Evolutionary conservation across 2,888 invertebrate genomes (phyloP).

Genomic region (Phrixothrix hirtus): DNA sequence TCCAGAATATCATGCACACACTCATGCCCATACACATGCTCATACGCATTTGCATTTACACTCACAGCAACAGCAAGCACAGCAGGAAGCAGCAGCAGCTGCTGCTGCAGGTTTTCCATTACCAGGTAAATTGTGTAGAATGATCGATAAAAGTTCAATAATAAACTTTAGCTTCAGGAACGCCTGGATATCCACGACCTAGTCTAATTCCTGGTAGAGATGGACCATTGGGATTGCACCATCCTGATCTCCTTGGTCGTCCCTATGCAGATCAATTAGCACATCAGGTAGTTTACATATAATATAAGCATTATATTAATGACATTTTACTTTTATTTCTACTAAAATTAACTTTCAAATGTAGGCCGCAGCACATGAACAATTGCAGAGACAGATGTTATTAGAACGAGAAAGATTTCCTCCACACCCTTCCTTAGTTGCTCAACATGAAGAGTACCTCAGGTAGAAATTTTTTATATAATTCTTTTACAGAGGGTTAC

Average conservation of each 20-base stretch:
- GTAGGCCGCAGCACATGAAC: conserved; percentile 81
- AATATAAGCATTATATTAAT: too few species aligned
- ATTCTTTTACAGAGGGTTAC: background rate
- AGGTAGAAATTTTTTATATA: conserved; percentile 54
- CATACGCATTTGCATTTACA: conserved; percentile 88
- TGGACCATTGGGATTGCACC: conserved; percentile 69
- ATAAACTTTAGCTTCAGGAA: conserved; percentile 54
- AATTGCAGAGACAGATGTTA: conserved; percentile 81
- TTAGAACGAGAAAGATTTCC: conserved; percentile 78
- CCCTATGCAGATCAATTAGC: conserved; percentile 82
- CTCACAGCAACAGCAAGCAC: conserved; percentile 76
- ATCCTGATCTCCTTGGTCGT: conserved; percentile 77
- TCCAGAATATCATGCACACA: conserved; percentile 89
- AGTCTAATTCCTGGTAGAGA: conserved; percentile 63
- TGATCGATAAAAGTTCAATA: background rate
- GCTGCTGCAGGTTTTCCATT: conserved; percentile 63
- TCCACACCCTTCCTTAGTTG: conserved; percentile 66
- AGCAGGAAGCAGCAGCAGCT: conserved; percentile 65
- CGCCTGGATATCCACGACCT: conserved; percentile 64
- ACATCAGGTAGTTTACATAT: conserved; percentile 57
- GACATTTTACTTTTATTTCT: background rate
- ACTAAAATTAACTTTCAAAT: conserved; percentile 43
- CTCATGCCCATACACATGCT: conserved; percentile 89
- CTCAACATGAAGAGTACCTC: conserved; percentile 69
- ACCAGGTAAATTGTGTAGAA: conserved; percentile 57